Conservation (phyloP, 2,888 invertebrate species). For the Hirudinaria manillensis region DNA sequence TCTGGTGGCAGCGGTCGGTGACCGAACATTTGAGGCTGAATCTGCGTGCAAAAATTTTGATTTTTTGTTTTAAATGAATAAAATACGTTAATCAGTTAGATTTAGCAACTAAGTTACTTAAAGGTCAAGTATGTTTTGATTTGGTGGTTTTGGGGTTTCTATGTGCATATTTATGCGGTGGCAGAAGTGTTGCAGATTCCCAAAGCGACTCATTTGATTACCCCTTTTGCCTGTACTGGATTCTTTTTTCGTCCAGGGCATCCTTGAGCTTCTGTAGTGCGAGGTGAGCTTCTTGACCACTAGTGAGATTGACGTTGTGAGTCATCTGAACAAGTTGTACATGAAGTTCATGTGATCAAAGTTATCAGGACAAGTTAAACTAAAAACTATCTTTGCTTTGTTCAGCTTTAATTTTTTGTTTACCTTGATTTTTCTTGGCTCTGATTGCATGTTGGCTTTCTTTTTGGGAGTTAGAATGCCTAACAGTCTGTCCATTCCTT, state of each 20-base stretch:
- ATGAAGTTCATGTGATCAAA: not conserved
- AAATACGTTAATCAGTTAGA: too few species aligned
- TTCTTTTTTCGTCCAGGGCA: slow-evolving; percentile 63
- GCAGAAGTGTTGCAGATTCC: too few species aligned
- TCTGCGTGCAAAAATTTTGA: slow-evolving; percentile 51
- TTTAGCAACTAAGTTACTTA: too few species aligned
- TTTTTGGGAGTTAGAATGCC: slow-evolving; percentile 23
- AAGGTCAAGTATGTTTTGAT: too few species aligned
- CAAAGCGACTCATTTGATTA: slow-evolving; percentile 52
- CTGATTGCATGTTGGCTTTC: not conserved
- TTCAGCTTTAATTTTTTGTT: not conserved
- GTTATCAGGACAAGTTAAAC: too few species aligned
- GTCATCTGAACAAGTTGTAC: slow-evolving; percentile 54
- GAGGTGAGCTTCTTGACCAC: slow-evolving; percentile 62
- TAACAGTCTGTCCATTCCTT: slow-evolving; percentile 19
- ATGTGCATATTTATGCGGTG: too few species aligned
- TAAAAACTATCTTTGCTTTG: too few species aligned
- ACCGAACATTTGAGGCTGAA: slow-evolving; percentile 67
- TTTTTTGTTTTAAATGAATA: not conserved
- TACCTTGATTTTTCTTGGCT: slow-evolving; percentile 23
- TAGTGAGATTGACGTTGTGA: slow-evolving; percentile 69
- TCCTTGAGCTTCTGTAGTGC: slow-evolving; percentile 62
- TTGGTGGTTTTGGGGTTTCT: too few species aligned
- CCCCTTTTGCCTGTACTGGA: slow-evolving; percentile 65
- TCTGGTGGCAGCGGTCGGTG: slow-evolving; percentile 56